Evolutionary conservation across 1,140 invertebrate genomes (phyloP), one percentile per base, ranked within the genome.

Genomic region (Branchinecta lindahli): DNA sequence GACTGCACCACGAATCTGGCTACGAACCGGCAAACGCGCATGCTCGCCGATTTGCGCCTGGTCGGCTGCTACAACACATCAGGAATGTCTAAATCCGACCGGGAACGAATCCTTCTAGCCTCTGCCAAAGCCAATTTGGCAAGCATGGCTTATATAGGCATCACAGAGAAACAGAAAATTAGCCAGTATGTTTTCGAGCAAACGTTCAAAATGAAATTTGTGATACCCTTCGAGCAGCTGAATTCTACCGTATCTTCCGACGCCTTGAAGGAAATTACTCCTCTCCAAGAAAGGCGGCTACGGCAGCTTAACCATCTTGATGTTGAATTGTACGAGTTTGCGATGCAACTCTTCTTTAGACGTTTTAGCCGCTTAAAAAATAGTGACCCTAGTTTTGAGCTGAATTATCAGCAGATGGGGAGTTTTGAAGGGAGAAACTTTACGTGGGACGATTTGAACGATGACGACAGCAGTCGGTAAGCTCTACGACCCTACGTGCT

Each of bases 111-210:
- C 52, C 87, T 98, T 83, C 81, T 99, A 47, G 87, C 90, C 46
- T 95, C 92, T 78, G 96, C 96, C 46, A 98, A 98, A 81, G 83
- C 87, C 72, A 99, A 98, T 82, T 82, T 99, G 45, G 86, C 88
- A 71, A 88, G 88, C 67, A 94, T 98, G 90, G 89, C 94, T 45
- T 99, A 94, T 77, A 98, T 99, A 81, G 96, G 96, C 70, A 83
- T 99, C 68, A 96, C 94, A 21, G 96, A 99, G 81, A 87, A 88
- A 79, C 96, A 96, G 81, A 89, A 89, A 82, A 88, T 90, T 76
- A 92, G 91, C 45, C 96, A 98, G 79, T 93, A 93, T 77, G 86
- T 98, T 52, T 99, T 99, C 80, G 95, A 99, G 78, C 87, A 93
- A 80, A 96, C 92, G n/a, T 98, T 99, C 79, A 89, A 91, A 78